phyloP scores from a whole-genome alignment of 1,140 invertebrate genomes.

The Rhagoletis pomonella region DNA sequence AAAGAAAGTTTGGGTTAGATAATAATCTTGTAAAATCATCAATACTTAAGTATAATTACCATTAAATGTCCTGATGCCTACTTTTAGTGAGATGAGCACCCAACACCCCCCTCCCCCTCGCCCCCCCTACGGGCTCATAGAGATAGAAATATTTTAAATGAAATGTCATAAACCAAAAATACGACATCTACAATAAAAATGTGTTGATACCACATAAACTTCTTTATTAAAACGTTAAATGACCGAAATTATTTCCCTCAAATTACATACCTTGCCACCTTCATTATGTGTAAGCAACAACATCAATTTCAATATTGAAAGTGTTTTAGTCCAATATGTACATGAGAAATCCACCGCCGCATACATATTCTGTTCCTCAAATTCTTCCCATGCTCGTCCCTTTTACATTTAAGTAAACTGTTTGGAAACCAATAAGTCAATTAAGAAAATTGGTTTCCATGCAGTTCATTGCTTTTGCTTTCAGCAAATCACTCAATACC shows the following conservation, averaged over 20 bases:
- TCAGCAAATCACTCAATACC: background rate
- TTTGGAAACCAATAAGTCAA: constrained; percentile 52
- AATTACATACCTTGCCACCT: background rate
- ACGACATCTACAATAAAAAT: too few species aligned
- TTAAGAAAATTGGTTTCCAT: constrained; percentile 53
- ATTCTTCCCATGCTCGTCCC: background rate
- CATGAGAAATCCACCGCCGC: background rate
- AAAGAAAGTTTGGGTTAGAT: too few species aligned
- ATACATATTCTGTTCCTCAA: background rate
- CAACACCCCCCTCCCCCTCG: too few species aligned
- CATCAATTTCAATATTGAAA: too few species aligned
- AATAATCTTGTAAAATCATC: too few species aligned
- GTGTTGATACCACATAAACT: background rate
- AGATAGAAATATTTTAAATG: too few species aligned
- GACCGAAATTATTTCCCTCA: background rate
- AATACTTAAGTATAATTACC: too few species aligned
- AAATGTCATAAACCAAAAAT: too few species aligned
- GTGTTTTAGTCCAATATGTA: too few species aligned
- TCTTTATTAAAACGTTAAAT: constrained; percentile 11
- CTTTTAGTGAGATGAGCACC: too few species aligned
- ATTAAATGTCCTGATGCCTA: too few species aligned
- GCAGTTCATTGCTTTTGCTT: constrained; percentile 26
- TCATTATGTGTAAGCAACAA: background rate
- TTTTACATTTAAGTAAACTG: constrained; percentile 22
- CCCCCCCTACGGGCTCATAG: too few species aligned